Evolutionary conservation across 2,888 invertebrate genomes (phyloP), one percentile per base, ranked within the genome.

Genomic region (Drosophila putrida): DNA sequence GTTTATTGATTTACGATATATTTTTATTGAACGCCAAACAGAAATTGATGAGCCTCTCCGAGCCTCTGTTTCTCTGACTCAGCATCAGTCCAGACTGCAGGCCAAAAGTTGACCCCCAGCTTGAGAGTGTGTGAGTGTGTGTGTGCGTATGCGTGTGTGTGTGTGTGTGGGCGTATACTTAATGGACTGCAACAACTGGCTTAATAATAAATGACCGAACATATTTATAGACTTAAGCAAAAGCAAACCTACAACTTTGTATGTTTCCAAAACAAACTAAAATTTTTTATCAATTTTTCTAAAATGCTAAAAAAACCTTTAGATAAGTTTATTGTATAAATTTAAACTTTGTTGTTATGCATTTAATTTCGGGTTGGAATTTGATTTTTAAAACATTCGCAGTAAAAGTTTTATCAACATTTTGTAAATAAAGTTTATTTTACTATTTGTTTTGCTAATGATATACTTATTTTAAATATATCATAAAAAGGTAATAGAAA

Each of bases 1-100:
- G 60, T 71, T 83, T 86, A 88, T 83, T 83, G 88, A 88, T 83
- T 83, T 88, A 83, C 83, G 86, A 86, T 88, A 78, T 88, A 71
- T 88, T 86, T 83, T 85, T 88, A 82, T 88, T 83, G 80, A 68
- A 71, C 69, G 70, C 67, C 69, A 64, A 58, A 68, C 80, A 65
- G 75, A 77, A 85, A 83, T 83, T 85, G 88, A 78, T 83, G 83
- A 85, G 86, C 70, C 77, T 59, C 55, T 49, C 41, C 15, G 27
- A 54, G 47, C 49, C 59, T 28, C 36, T 35, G 49, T 54, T 36
- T 47, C 69, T 67, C 69, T 67, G 77, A 76, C 47, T 78, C 76
- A 75, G 63, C 33, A 10, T 39, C 60, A 58, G 54, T 4, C n/a
- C 55, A 62, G 55, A 44, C 82, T 82, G 63, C 88, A 78, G 85